A percentile compares a stretch with the other conserved stretches of the same genome.
These are phyloP conservation scores for Paratrypauchen microcephalus DNA, from an alignment of 2,797 vertebrate species.

Conservation along the genomic window DNA sequence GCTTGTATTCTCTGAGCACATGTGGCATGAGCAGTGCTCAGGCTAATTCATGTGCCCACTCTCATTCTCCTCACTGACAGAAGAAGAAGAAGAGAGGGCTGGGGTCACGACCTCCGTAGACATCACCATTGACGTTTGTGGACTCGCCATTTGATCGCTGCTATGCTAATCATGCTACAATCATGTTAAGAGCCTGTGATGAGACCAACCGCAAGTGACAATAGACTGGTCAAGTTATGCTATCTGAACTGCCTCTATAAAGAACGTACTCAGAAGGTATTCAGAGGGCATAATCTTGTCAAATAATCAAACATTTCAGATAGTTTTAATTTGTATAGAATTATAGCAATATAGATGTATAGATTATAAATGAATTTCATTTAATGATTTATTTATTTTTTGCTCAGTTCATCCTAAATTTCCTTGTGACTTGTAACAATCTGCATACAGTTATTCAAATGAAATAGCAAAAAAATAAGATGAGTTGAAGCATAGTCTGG, in stretches of 20 bases:
- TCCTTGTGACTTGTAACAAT: not conserved
- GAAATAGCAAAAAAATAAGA: too few species aligned
- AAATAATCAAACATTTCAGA: too few species aligned
- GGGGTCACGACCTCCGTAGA: conserved; percentile 47
- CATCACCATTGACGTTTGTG: conserved; percentile 52
- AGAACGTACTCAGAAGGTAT: conserved; percentile 33
- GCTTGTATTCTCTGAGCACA: conserved; percentile 36
- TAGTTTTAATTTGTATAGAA: too few species aligned
- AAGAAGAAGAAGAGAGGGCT: conserved; percentile 1
- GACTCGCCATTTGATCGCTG: conserved; percentile 58
- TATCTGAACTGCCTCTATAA: conserved; percentile 40
- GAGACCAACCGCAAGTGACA: conserved; percentile 54
- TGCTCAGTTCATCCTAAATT: not conserved
- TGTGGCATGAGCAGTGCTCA: conserved; percentile 17
- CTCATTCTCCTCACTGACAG: conserved; percentile 39
- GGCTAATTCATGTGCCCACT: conserved; percentile 34
- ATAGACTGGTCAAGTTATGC: conserved; percentile 53
- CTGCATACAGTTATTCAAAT: not conserved
- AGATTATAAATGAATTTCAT: not conserved
- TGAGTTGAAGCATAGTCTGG: too few species aligned
- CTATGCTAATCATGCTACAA: conserved; percentile 62
- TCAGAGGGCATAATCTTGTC: too few species aligned
- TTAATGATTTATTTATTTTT: not conserved
- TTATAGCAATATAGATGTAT: not conserved
- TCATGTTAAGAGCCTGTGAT: conserved; percentile 66